These are phyloP conservation scores for Centropyge bicolor DNA, from an alignment of 2,797 vertebrate species.

Conservation along the genomic window DNA sequence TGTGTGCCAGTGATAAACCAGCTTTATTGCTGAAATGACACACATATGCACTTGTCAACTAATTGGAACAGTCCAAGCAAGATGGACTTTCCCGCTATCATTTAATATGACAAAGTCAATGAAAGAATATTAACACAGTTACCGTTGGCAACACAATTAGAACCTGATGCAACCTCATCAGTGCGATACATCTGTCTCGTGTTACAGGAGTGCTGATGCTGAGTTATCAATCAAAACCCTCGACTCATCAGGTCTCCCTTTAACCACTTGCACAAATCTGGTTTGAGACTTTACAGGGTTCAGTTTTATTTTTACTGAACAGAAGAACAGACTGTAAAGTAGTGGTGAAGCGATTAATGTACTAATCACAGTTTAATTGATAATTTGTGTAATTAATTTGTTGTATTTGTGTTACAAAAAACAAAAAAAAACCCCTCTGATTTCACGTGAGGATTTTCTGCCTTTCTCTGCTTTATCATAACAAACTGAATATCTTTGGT, in stretches of 20 bases:
- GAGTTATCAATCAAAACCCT: conserved; percentile 24
- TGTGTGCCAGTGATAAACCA: conserved; percentile 20
- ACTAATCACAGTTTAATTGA: background rate
- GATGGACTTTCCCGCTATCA: background rate
- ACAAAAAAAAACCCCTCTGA: background rate
- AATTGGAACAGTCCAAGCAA: background rate
- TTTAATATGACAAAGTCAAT: background rate
- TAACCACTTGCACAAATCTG: conserved; percentile 38
- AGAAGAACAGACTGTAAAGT: background rate
- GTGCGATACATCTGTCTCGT: background rate
- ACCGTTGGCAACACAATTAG: conserved; percentile 2
- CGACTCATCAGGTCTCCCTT: conserved; percentile 2
- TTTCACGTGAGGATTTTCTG: background rate
- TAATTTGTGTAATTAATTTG: background rate
- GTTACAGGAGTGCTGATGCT: background rate
- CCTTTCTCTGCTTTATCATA: background rate
- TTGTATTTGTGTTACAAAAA: conserved; percentile 3
- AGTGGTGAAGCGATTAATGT: background rate
- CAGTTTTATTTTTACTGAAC: background rate
- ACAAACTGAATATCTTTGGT: background rate
- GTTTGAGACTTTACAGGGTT: background rate
- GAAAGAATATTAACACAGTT: conserved; percentile 12
- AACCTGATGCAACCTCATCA: background rate
- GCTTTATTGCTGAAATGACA: background rate
- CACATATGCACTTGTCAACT: background rate